Base-by-base conservation (phyloP, 2,113 vertebrate genomes). In the Arizona elegans region DNA sequence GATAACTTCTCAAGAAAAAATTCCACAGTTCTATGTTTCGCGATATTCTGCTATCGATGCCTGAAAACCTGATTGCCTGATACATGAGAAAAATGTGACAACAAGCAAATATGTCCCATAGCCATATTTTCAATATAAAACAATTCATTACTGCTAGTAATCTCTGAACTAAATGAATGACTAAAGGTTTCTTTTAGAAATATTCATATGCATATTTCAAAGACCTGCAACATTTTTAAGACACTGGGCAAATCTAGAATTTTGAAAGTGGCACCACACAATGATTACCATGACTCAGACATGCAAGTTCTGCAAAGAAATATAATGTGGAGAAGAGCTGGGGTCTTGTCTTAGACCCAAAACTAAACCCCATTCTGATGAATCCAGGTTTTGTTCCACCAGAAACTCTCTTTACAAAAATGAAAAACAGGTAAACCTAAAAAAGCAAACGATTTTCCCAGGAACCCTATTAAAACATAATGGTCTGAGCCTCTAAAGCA, bases 41-140 rank as follows among this genome's bases (percentile, higher is more conserved):
- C 53, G n/a, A 29, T 26, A 96, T 94, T 58, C 62, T 91, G 85
- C 92, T 87, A 54, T 88, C 94, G 92, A 93, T 88, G 92, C 65
- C 92, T 93, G 93, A 95, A 91, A 75, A 24, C 75, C 86, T 87
- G 90, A 81, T 92, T 88, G 11, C 0, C 87, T 21, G 26, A n/a
- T 15, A 91, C 87, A 8, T 29, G 87, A 93, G 90, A 85, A 75
- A 90, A 70, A 88, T 94, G 93, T 92, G 90, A 94, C 58, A 94
- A 94, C 59, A 94, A 90, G 94, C 15, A 81, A 81, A 81, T 81
- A 81, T 43, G 19, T 81, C 33, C 33, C 8, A 38, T 21, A 53
- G 38, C 33, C 59, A 19, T 92, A 86, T 19, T 81, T 65, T 58
- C 95, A 88, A 90, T 94, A 92, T 94, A 94, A 95, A 94, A 91